A percentile compares a stretch with the other conserved stretches of the same genome.
These are phyloP conservation scores for Acronicta psi DNA, from an alignment of 2,888 invertebrate genomes.

Conservation along the genomic window DNA sequence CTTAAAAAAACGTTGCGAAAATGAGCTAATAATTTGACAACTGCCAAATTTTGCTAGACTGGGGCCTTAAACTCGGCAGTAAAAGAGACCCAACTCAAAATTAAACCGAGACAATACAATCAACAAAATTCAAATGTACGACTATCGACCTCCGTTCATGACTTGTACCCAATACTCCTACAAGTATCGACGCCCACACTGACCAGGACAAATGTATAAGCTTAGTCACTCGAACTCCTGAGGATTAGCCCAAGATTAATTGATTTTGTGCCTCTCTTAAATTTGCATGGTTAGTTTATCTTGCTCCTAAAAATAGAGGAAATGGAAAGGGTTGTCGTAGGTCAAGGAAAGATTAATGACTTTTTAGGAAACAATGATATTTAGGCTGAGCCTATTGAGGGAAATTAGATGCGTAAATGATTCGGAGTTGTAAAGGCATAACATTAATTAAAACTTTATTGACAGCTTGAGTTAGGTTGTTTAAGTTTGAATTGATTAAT, in stretches of 20 bases:
- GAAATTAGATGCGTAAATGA: neutral
- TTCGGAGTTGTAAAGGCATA: neutral
- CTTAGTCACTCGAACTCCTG: conserved; percentile 7
- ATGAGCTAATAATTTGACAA: too few species aligned
- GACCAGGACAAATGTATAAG: conserved; percentile 1
- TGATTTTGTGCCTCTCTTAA: conserved; percentile 11
- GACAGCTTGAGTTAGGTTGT: neutral
- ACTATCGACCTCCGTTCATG: conserved; percentile 1
- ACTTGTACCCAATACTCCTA: conserved; percentile 3
- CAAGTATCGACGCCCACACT: conserved; percentile 16
- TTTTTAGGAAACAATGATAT: conserved; percentile 2
- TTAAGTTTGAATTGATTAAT: conserved; percentile 1
- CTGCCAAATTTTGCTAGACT: too few species aligned
- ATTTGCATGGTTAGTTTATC: neutral
- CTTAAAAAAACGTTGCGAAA: too few species aligned
- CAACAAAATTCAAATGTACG: neutral
- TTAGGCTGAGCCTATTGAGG: neutral
- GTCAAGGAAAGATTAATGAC: neutral
- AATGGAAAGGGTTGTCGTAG: conserved; percentile 5
- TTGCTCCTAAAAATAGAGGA: neutral
- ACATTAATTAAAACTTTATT: conserved; percentile 1
- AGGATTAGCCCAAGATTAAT: conserved; percentile 1
- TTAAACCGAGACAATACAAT: neutral
- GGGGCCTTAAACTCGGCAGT: too few species aligned
- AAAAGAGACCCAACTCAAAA: neutral